A percentile compares a stretch with the other conserved stretches of the same genome.
Conservation (phyloP, 2,797 vertebrate species). For the Podargus strigoides region DNA sequence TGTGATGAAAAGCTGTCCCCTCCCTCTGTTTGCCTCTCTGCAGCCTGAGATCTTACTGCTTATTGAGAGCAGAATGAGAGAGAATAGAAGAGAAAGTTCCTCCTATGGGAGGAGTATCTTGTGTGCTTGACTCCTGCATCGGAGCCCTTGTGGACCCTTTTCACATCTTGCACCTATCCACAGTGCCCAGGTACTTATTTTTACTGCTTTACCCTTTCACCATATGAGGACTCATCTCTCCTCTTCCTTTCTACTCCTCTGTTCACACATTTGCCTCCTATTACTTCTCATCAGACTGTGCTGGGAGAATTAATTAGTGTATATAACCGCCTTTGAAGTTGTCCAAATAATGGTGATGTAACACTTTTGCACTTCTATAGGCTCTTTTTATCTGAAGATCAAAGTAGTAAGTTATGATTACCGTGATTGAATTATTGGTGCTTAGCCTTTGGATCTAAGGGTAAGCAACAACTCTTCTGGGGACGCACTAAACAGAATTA, state of each 20-base stretch:
- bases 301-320: constrained; percentile 43
- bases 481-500: constrained; percentile 27
- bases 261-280: neutral
- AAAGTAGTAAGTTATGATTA: constrained; percentile 50
- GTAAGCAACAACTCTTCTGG: constrained; percentile 40
- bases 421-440: constrained; percentile 44
- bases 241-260: neutral
- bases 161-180: neutral
- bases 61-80: neutral
- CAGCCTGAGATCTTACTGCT: neutral
- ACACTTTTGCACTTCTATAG: constrained; percentile 40
- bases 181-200: neutral
- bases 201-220: neutral
- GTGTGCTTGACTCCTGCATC: neutral
- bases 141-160: neutral
- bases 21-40: neutral
- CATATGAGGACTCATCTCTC: neutral
- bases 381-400: constrained; percentile 67
- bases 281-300: constrained; percentile 4
- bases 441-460: constrained; percentile 53
- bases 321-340: constrained; percentile 42
- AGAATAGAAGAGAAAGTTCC: neutral
- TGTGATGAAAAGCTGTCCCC: neutral
- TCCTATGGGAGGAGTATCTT: neutral
- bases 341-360: constrained; percentile 39